Percentiles rank a stretch among this genome's conserved stretches.
phyloP scores from a whole-genome alignment of 2,888 invertebrate species.

The Busseola fusca region DNA sequence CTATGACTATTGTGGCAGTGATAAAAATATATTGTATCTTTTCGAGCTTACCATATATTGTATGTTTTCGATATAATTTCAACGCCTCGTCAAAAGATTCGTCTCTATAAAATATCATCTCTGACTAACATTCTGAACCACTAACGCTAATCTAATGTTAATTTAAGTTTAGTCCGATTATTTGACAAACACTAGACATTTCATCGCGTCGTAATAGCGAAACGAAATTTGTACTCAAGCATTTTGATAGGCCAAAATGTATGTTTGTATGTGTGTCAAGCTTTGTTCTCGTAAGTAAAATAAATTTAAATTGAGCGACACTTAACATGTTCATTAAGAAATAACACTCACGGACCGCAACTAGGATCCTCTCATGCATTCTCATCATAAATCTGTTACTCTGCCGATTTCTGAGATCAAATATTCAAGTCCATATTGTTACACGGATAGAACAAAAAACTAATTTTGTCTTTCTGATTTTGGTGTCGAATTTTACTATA shows the following conservation, averaged over 20 bases:
- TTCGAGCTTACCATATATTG: slow-evolving; percentile 72
- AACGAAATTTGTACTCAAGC: slow-evolving; percentile 80
- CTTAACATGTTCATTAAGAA: slow-evolving; percentile 60
- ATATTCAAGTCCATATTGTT: slow-evolving; percentile 81
- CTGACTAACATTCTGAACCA: slow-evolving; percentile 74
- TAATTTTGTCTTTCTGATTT: slow-evolving; percentile 82
- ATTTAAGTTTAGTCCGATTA: slow-evolving; percentile 67
- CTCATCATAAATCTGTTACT: slow-evolving; percentile 64
- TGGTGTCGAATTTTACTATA: slow-evolving; percentile 87
- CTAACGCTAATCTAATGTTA: slow-evolving; percentile 63
- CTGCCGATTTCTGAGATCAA: slow-evolving; percentile 86
- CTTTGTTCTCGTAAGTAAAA: slow-evolving; percentile 57
- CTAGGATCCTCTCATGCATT: slow-evolving; percentile 58
- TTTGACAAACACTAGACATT: slow-evolving; percentile 59
- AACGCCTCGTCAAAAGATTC: slow-evolving; percentile 63
- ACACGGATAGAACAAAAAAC: slow-evolving; percentile 76
- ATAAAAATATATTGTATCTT: slow-evolving; percentile 83
- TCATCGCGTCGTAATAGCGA: slow-evolving; percentile 56
- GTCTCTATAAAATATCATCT: slow-evolving; percentile 84
- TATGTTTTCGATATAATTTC: slow-evolving; percentile 75
- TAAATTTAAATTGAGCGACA: slow-evolving; percentile 72
- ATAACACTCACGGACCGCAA: slow-evolving; percentile 54
- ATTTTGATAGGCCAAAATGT: slow-evolving; percentile 75
- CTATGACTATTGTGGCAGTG: slow-evolving; percentile 84
- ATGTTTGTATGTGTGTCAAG: slow-evolving; percentile 53